Evolutionary conservation across 2,888 invertebrate species (phyloP), one percentile per base, ranked within the genome.

Genomic region (Cheilosia soror): DNA sequence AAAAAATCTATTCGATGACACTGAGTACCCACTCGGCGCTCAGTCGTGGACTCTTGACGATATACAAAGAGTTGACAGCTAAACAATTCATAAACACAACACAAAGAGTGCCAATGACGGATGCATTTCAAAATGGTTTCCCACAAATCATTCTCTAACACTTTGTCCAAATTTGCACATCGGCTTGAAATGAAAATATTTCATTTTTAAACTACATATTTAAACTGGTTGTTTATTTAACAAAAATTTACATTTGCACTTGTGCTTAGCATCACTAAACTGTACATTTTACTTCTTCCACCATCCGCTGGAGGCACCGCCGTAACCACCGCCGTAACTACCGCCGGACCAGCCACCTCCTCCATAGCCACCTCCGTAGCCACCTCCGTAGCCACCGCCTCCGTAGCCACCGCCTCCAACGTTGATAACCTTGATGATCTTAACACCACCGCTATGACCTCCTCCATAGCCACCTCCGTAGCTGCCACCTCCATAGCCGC

Each of bases 251-350:
- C 40, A 66, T 60, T 37, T 66, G 51, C 60, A 58, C 68, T 68
- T 51, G 15, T n/a, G 63, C 55, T 71, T n/a, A 44, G 15, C 13
- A 29, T 7, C 25, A 63, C 29, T n/a, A 5, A 0, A 29, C 11
- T 11, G 65, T 29, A 49, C 27, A 65, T 7, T 55, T 69, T 81
- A 81, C 25, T 81, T 63, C 49, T 76, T 80, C 57, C 75, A 68
- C 80, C 80, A 80, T 49, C 73, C 79, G n/a, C 62, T 53, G 58
- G 68, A 60, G 37, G 13, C 33, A n/a, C 80, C 80, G 5, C 75
- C 62, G 13, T 73, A 62, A 5, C 78, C 63, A n/a, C 80, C 80
- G 5, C 78, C 71, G 1, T 49, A 42, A 40, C 51, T 44, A 2
- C 76, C 76, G 0, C 79, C 72, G 4, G 63, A 51, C 0, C 72